phyloP scores from a whole-genome alignment of 2,888 invertebrate genomes.

The Lochmaea capreae region DNA sequence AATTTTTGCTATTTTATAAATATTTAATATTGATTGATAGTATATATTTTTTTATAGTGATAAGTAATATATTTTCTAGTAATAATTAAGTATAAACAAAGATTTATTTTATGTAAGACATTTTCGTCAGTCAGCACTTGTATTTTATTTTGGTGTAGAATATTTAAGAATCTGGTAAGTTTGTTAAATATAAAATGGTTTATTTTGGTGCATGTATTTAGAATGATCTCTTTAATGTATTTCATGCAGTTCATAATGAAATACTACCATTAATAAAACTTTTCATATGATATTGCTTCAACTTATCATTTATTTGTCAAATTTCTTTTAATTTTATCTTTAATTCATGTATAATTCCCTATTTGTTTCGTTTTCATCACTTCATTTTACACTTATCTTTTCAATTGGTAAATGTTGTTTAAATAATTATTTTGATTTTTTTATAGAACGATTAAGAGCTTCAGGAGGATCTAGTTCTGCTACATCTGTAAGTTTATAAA shows the following conservation, averaged over 20 bases:
- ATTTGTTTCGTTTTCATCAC: neutral
- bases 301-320: neutral
- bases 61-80: slow-evolving; percentile 1
- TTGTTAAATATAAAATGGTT: slow-evolving; percentile 13
- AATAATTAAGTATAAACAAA: slow-evolving; percentile 1
- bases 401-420: neutral
- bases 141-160: slow-evolving; percentile 25
- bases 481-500: slow-evolving; percentile 64
- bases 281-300: slow-evolving; percentile 1
- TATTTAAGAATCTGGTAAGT: slow-evolving; percentile 32
- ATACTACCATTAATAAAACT: slow-evolving; percentile 1
- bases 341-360: neutral
- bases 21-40: slow-evolving; percentile 6
- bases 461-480: slow-evolving; percentile 68
- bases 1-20: slow-evolving; percentile 2
- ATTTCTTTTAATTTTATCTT: neutral
- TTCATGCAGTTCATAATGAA: slow-evolving; percentile 5
- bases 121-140: slow-evolving; percentile 22
- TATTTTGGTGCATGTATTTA: slow-evolving; percentile 31
- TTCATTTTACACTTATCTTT: neutral
- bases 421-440: slow-evolving; percentile 42
- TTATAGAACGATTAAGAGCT: slow-evolving; percentile 72
- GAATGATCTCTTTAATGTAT: slow-evolving; percentile 23
- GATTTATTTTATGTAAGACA: neutral
- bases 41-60: neutral